Base-by-base conservation (phyloP, 2,888 invertebrate species). In the Orthosia cruda region DNA sequence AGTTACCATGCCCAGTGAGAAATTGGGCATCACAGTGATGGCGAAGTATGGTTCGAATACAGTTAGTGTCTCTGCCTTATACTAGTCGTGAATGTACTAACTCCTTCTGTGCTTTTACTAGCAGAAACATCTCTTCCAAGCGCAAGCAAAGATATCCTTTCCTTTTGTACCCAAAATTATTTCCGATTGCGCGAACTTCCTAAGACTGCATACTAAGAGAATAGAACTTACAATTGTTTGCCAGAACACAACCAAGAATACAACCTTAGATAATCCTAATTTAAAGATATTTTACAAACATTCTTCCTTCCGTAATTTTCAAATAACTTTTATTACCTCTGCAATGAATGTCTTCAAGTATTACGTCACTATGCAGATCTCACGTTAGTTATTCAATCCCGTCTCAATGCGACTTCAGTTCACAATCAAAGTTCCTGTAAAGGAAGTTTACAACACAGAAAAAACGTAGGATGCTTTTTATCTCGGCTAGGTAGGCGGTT, bases 391-490 rank as follows among this genome's bases (percentile, higher is more conserved):
- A 55, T 66, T 62, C 52, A 58, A 68, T 57, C 26, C 40, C 32
- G 72, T 20, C 23, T 72, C 65, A 77, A 74, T 62, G 54, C n/a
- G 45, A 32, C 54, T 52, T 59, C 62, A 66, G 47, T 65, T 67
- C 68, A 71, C 67, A 73, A 78, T 62, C 66, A 69, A 81, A 68
- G 57, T 61, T 71, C 59, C 62, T 67, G 32, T 62, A 45, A 54
- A 84, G 49, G 23, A 64, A 77, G 57, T 82, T 63, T 63, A 70
- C 57, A 74, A 69, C 23, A 62, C 49, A 26, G 49, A 54, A 67
- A 75, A 81, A 77, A 63, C 61, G 54, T 66, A 66, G 71, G 71
- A 49, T 64, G 59, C 26, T 71, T 77, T 80, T 76, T 80, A 80
- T 64, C 68, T 59, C 63, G 57, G 59, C 63, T 71, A 59, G 62